Base-by-base conservation (phyloP, 2,888 invertebrate genomes). In the Sinodicranocentrus sp. region DNA sequence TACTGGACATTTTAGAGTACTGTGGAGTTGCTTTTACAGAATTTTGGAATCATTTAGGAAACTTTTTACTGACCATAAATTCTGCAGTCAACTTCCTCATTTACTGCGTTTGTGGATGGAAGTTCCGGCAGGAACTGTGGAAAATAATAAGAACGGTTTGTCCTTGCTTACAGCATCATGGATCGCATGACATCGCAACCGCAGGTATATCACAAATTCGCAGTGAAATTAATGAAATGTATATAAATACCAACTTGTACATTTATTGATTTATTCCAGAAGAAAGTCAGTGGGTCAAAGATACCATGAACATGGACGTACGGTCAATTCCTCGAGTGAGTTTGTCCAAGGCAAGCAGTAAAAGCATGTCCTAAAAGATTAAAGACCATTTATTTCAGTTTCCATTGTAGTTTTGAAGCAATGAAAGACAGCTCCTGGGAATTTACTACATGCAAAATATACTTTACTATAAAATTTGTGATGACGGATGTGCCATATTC, bases 51-150 rank as follows among this genome's bases (percentile, higher is more conserved):
- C 63, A 85, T 68, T 48, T 85, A 15, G 88, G 87, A 19, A 88
- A 87, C 48, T 88, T 88, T 65, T 78, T 87, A 6, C 85, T 87
- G 2, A 87, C 88, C 1, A 28, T 88, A 2, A 88, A 88, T 63
- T 88, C 88, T n/a, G 84, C 86, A 8, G 82, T 86, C 0, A 88
- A 88, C 59, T 88, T 88, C 52, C n/a, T 88, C 13, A 86, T 88
- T 68, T 88, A 88, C 68, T 87, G 86, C 23, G 78, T 75, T 0
- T 88, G 85, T 59, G 87, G 87, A 17, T 73, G 82, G 61, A 88
- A 87, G 75, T 87, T 88, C 43, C 33, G 87, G 15, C 83, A 86
- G 39, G 87, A 88, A 59, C 79, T 88, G 54, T 59, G 75, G 23
- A 73, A 68, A n/a, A n/a, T 85, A 28, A 70, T 73, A 13, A 59